These are phyloP conservation scores for Phoronis australis DNA, from an alignment of 2,888 invertebrate species.

Conservation along the genomic window DNA sequence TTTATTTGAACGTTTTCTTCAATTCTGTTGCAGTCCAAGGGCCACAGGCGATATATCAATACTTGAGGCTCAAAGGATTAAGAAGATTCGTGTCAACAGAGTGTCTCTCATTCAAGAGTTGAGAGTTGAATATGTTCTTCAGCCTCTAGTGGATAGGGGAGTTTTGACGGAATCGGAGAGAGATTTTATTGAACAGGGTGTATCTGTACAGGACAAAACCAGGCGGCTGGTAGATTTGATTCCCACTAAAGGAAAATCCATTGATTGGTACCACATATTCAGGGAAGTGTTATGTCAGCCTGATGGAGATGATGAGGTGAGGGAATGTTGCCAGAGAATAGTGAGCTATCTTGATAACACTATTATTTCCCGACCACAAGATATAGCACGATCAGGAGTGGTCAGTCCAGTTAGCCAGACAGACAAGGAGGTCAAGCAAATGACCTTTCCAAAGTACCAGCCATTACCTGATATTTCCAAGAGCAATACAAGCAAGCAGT, in stretches of 20 bases:
- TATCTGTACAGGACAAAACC: constrained; percentile 33
- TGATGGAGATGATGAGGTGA: constrained; percentile 26
- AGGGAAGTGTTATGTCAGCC: constrained; percentile 31
- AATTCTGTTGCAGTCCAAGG: too few species aligned
- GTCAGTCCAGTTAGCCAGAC: background rate
- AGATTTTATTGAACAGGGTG: constrained; percentile 26
- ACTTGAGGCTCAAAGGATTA: too few species aligned
- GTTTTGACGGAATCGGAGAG: constrained; percentile 30
- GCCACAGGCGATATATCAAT: too few species aligned
- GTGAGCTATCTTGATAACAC: constrained; percentile 46
- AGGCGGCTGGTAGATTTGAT: constrained; percentile 37
- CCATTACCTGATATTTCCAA: constrained; percentile 28
- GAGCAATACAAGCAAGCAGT: background rate
- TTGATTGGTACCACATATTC: constrained; percentile 42
- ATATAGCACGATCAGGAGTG: background rate
- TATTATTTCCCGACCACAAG: constrained; percentile 34
- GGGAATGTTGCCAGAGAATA: constrained; percentile 30
- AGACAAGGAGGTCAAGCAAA: constrained; percentile 2
- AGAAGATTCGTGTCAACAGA: constrained; percentile 39
- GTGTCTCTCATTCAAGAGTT: constrained; percentile 42
- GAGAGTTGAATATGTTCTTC: constrained; percentile 34
- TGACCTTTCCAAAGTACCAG: constrained; percentile 28
- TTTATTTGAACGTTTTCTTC: too few species aligned
- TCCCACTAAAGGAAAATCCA: constrained; percentile 27
- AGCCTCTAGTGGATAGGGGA: constrained; percentile 21